Evolutionary conservation across 2,888 invertebrate species (phyloP), one percentile per base, ranked within the genome.

Genomic region (Platerodrilus igneus): DNA sequence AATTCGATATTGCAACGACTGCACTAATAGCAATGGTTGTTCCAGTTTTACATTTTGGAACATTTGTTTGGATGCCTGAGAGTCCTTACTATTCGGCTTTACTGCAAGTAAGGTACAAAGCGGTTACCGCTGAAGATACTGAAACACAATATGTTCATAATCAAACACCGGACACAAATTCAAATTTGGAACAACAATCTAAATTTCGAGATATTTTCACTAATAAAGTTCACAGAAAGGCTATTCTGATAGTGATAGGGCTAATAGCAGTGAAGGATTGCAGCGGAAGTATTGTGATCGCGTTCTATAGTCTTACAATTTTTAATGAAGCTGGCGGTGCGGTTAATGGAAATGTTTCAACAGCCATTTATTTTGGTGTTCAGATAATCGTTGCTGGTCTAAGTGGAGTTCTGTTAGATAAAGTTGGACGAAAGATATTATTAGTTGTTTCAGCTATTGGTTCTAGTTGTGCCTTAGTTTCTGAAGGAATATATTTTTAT

Each of bases 1-100:
- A 70, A 58, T 73, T 76, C 16, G 63, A 70, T 47, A 73, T 77
- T 66, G 60, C 59, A 45, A 63, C 62, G 11, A 63, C 77, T 48
- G 76, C 75, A 37, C 64, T 68, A 39, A 70, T 77, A 60, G 77
- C 77, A 55, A 68, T 76, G 51, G 60, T 73, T 48, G 67, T 78
- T 39, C 76, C 79, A 4, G 62, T 77, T 15, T 53, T 75, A 28
- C 73, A 78, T 52, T 63, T 79, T 20, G 38, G 76, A 14, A 67
- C 73, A 10, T 76, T 80, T 60, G 63, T 74, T 23, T 76, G 75
- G 60, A 70, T 81, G 60, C 83, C 83, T 8, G 83, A 84, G 67
- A 72, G 74, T 2, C 78, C 79, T 0, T 68, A 75, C 35, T 72
- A 64, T 49, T 55, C 64, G 37, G 50, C 71, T 11, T 60, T 67